Base-by-base conservation (phyloP, 1,140 invertebrate genomes). In the Bursaphelenchus mucronatus region DNA sequence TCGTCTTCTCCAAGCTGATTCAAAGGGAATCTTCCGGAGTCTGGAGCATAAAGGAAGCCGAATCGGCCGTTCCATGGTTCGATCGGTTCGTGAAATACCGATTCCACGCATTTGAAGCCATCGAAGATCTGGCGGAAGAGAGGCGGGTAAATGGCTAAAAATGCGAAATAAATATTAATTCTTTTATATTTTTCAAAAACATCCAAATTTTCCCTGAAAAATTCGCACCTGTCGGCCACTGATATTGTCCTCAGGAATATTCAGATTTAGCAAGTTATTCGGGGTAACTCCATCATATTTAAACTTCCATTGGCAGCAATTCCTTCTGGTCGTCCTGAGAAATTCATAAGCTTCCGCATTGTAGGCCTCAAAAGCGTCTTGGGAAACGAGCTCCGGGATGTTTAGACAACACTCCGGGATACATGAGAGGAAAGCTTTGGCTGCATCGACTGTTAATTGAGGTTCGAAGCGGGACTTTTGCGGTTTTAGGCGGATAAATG, bases 401-500 rank as follows among this genome's bases (percentile, higher is more conserved):
- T 68, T 53, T 13, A 58, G 44, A 43, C 83, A 87, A 49, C 83
- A 85, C 17, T 80, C 68, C 9, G 91, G 92, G 21, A 88, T 86
- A 0, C 95, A 84, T 0, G 87, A 87, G 7, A 96, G 82, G 78
- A 96, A 90, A 76, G 89, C 90, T 70, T 91, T 87, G 0, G 91
- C 89, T 49, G 83, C 79, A 69, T 82, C 81, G 68, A 61, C 88
- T 88, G 69, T 89, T 86, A 78, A 90, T 90, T 0, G 89, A 85
- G 82, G 92, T 89, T 13, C 89, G 86, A 64, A 91, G 87, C 41
- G 88, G 85, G 50, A 92, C 84, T 70, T 87, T 83, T 81, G 91
- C 89, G 19, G 89, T 90, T 8, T 90, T 85, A 87, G 93, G 90
- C 0, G 95, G 86, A 83, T 95, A 91, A n/a, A 88, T 88, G 77